Base-by-base conservation (phyloP, 2,888 invertebrate genomes). In the Nomada lathburiana region DNA sequence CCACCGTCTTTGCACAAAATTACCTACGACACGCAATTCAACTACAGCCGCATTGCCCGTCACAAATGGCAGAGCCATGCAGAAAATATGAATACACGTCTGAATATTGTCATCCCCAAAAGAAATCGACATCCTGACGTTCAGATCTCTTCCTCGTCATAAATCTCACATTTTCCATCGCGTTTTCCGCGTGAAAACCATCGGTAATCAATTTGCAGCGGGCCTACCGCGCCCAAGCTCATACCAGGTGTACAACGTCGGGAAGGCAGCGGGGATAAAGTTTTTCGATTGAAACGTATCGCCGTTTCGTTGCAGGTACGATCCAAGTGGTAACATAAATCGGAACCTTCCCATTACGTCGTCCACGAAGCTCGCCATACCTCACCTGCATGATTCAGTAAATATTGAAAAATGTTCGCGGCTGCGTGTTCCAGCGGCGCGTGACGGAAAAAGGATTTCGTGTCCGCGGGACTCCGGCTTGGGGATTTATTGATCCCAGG, bases 381-480 rank as follows among this genome's bases (percentile, higher is more conserved):
- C 68, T 60, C 52, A 53, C 52, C 50, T 36, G 36, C 55, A 68
- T 26, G 77, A 74, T 83, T 77, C 69, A 42, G 55, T 26, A 64
- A 80, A 83, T 83, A 86, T 83, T 73, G 83, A 80, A 83, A 85
- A 86, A 83, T 78, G 77, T 81, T 71, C 69, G 42, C 20, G 50
- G n/a, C 4, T n/a, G 26, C 64, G 23, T 23, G 36, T n/a, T 23
- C 11, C 50, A 59, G 29, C 60, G 55, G 42, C 20, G 53, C 36
- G 57, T 10, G 18, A 20, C 18, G 62, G 63, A 60, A 11, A 55
- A 62, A 63, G 47, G 53, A 11, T 69, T 67, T 52, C 55, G 36
- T 63, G 52, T 55, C 18, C 53, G 52, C 23, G 55, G 62, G 53
- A 85, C 64, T 44, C 73, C 42, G 44, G 68, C 63, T 57, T 72